Evolutionary conservation across 1,140 invertebrate genomes (phyloP), one percentile per base, ranked within the genome.

Genomic region (Heliconius himera): DNA sequence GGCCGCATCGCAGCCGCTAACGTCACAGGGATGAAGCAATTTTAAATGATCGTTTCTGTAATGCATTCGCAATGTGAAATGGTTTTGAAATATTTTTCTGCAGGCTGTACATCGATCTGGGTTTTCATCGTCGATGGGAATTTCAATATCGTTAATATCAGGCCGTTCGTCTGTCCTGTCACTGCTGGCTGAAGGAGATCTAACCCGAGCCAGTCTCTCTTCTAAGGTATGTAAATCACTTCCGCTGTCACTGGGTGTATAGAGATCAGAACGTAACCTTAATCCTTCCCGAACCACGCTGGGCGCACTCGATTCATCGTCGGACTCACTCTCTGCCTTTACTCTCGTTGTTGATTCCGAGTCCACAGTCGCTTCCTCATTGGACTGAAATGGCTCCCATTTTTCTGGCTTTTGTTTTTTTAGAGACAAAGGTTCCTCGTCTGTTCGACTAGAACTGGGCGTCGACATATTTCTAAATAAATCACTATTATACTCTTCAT

Each of bases 41-140:
- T 99, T 99, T 70, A 99, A 95, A 93, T 99, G 98, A 20, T 98
- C 98, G 90, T 98, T 98, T 93, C 98, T 97, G 92, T 98, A 99
- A 89, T 99, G 98, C 26, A 98, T 98, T 87, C 98, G 98, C 41
- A 98, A 96, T 20, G 97, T 97, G 90, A 99, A 99, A 91, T 98
- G 98, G 91, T 98, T 99, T 88, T 98, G 97, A 95, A 99, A 99
- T 88, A 98, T 96, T 94, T 98, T 98, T n/a, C 97, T 97, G 90
- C 98, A 99, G 6, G 97, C 97, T 0, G 97, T 97, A 93, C 98
- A 99, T 77, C 97, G 95, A 38, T 97, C 96, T 1, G 98, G 98
- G 89, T 98, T 98, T 60, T 96, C 96, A 72, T 96, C 93, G 80
- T 95, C 98, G 60, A 98, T 96, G 8, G 98, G 98, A 56, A 98